Evolutionary conservation across 1,140 invertebrate genomes (phyloP).

Genomic region (Physella acuta): DNA sequence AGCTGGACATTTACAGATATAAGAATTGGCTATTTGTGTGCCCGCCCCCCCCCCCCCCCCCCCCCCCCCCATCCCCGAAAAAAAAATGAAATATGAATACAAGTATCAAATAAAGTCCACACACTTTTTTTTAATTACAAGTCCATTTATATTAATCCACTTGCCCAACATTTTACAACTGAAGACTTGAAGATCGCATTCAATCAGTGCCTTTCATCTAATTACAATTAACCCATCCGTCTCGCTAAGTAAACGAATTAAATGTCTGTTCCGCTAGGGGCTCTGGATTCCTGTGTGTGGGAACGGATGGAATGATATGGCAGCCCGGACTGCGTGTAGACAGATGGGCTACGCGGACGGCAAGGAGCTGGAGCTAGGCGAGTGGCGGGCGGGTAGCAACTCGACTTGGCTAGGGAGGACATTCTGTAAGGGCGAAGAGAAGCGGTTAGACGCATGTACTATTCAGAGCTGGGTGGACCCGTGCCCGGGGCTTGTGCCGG

Average conservation of each 20-base stretch:
- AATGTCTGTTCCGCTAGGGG: constrained; percentile 60
- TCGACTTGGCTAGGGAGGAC: constrained; percentile 86
- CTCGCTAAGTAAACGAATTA: not conserved
- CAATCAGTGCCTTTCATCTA: not conserved
- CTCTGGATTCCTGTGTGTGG: constrained; percentile 88
- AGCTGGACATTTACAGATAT: too few species aligned
- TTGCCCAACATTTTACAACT: not conserved
- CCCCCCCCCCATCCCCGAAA: too few species aligned
- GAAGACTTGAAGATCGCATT: not conserved
- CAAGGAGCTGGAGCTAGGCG: constrained; percentile 15
- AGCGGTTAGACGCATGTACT: constrained; percentile 71
- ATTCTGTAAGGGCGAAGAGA: constrained; percentile 79
- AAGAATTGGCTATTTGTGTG: too few species aligned
- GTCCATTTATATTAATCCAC: not conserved
- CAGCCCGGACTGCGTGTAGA: constrained; percentile 79
- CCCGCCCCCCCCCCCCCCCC: too few species aligned
- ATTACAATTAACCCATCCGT: not conserved
- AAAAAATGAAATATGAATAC: not conserved
- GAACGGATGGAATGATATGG: constrained; percentile 84
- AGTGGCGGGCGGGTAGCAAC: constrained; percentile 8
- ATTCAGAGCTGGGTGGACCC: constrained; percentile 68
- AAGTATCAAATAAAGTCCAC: not conserved
- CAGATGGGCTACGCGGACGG: constrained; percentile 40
- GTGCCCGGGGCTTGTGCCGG: constrained; percentile 15
- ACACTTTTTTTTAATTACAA: not conserved